A percentile compares a stretch with the other conserved stretches of the same genome.
Evolutionary conservation across 2,113 vertebrate genomes (phyloP).

Genomic region (Alosa alosa): DNA sequence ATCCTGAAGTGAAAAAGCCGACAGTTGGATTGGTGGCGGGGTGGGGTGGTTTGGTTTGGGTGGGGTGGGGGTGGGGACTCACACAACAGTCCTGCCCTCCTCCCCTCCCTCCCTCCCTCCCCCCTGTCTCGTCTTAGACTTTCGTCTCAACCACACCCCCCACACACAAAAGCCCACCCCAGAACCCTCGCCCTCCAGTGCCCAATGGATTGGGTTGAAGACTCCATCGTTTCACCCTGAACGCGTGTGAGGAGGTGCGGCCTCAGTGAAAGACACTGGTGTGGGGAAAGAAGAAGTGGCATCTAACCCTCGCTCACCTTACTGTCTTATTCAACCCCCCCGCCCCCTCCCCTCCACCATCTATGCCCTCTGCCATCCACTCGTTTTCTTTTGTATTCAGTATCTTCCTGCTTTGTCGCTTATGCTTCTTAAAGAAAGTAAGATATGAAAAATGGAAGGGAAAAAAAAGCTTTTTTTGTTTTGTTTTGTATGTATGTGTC

Average conservation of each 20-base stretch:
- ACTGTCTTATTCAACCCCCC: background rate
- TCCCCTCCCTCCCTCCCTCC: constrained; percentile 36
- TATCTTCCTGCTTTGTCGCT: constrained; percentile 28
- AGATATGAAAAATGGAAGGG: background rate
- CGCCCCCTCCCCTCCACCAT: background rate
- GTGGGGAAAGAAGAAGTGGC: background rate
- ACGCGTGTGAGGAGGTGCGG: background rate
- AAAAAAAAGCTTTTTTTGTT: constrained; percentile 26
- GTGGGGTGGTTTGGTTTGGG: constrained; percentile 1
- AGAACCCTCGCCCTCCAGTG: constrained; percentile 15
- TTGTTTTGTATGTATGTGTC: background rate
- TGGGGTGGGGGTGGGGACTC: constrained; percentile 13
- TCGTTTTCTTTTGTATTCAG: constrained; percentile 7
- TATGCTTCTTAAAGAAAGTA: constrained; percentile 28
- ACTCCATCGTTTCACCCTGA: constrained; percentile 4
- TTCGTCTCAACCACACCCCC: background rate
- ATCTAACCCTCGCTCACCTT: background rate
- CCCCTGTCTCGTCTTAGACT: constrained; percentile 19
- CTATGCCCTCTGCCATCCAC: constrained; percentile 16
- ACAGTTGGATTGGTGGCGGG: constrained; percentile 11
- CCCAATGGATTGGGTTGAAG: background rate
- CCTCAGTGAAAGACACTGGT: background rate
- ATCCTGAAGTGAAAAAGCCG: constrained; percentile 82
- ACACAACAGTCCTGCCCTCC: constrained; percentile 29
- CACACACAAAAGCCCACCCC: constrained; percentile 9